Conservation (phyloP, 2,888 invertebrate species). For the Lasioglossum pauxillum region DNA sequence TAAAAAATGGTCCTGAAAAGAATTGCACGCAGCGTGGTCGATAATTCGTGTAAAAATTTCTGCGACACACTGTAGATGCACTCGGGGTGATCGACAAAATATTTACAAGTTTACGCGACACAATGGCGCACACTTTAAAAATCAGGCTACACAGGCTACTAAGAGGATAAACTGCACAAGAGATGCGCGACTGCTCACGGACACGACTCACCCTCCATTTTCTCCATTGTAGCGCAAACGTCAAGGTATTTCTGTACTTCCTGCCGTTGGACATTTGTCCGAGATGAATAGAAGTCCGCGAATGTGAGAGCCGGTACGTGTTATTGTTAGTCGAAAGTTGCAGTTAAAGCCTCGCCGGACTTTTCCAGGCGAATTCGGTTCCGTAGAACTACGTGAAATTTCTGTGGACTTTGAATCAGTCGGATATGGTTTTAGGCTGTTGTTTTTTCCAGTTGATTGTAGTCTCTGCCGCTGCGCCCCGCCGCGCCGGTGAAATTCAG, state of each 20-base stretch:
- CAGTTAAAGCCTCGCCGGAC: not conserved
- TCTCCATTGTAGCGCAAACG: not conserved
- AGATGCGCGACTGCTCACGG: not conserved
- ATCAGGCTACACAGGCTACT: not conserved
- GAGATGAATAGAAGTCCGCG: not conserved
- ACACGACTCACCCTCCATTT: not conserved
- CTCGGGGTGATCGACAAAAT: not conserved
- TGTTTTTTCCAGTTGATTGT: not conserved
- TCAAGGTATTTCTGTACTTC: slow-evolving; percentile 13
- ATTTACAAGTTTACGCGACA: not conserved
- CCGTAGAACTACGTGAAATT: not conserved
- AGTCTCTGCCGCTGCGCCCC: not conserved
- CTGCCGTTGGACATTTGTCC: not conserved
- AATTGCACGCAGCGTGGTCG: not conserved
- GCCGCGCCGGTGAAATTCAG: no score
- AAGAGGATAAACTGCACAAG: not conserved
- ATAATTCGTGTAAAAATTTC: no score
- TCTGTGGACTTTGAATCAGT: not conserved
- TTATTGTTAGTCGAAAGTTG: not conserved
- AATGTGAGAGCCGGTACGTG: not conserved
- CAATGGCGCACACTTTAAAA: not conserved
- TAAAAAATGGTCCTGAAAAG: not conserved
- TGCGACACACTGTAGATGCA: not conserved
- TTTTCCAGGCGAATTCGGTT: not conserved
- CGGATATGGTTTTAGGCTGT: not conserved